phyloP scores from a whole-genome alignment of 1,140 invertebrate species.

The Caenorhabditis elegans region WBcel235 BX284602.5:5270001-5270500 shows the following conservation, averaged over 20 bases:
- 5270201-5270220: conserved; percentile 25
- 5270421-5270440: background rate
- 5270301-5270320: background rate
- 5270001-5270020: too few relatives aligned
- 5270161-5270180: too few relatives aligned
- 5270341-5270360: background rate
- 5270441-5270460: too few relatives aligned
- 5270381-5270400: conserved; percentile 19
- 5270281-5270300: conserved; percentile 13
- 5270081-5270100: too few relatives aligned
- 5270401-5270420: background rate
- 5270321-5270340: background rate
- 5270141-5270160: too few relatives aligned
- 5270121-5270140: background rate
- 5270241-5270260: background rate
- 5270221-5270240: background rate
- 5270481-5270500: conserved; percentile 46
- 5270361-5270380: background rate
- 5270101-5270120: too few relatives aligned
- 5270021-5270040: too few relatives aligned
- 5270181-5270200: background rate
- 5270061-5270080: too few relatives aligned
- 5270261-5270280: background rate
- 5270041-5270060: too few relatives aligned
- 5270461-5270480: background rate